Conservation (phyloP, 2,113 vertebrate species). For the Tenrec ecaudatus region DNA sequence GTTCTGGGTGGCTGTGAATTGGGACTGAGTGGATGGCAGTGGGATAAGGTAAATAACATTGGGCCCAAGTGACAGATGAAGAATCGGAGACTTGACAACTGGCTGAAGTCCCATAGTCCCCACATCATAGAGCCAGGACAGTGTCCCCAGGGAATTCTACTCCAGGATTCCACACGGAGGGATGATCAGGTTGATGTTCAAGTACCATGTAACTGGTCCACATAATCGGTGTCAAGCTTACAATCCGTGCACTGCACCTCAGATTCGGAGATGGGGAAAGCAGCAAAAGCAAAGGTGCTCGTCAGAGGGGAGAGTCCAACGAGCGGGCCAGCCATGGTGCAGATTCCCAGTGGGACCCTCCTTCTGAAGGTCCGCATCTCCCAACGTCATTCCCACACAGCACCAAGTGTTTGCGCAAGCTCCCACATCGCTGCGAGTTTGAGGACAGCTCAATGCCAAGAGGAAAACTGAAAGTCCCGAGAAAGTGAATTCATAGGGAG, state of each 20-base stretch:
- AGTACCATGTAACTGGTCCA: neutral
- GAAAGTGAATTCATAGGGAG: neutral
- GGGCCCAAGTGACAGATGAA: neutral
- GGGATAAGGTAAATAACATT: neutral
- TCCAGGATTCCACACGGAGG: neutral
- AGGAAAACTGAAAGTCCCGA: neutral
- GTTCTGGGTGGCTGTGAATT: too few species aligned
- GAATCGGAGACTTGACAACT: neutral
- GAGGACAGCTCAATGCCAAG: neutral
- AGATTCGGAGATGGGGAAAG: neutral
- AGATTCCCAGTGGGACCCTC: neutral
- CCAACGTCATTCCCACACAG: neutral
- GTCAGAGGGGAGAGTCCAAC: neutral
- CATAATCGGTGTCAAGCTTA: neutral
- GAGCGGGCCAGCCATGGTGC: neutral
- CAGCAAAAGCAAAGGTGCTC: neutral
- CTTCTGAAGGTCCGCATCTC: neutral
- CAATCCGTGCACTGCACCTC: neutral
- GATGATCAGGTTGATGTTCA: neutral
- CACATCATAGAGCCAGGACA: neutral
- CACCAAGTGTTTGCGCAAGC: too few species aligned
- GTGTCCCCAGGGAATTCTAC: neutral
- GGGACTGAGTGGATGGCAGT: too few species aligned
- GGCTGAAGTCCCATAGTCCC: neutral
- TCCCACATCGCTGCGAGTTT: neutral